A percentile compares a stretch with the other conserved stretches of the same genome.
Conservation (phyloP, 2,797 vertebrate genomes). For the Bradypodion ventrale region DNA sequence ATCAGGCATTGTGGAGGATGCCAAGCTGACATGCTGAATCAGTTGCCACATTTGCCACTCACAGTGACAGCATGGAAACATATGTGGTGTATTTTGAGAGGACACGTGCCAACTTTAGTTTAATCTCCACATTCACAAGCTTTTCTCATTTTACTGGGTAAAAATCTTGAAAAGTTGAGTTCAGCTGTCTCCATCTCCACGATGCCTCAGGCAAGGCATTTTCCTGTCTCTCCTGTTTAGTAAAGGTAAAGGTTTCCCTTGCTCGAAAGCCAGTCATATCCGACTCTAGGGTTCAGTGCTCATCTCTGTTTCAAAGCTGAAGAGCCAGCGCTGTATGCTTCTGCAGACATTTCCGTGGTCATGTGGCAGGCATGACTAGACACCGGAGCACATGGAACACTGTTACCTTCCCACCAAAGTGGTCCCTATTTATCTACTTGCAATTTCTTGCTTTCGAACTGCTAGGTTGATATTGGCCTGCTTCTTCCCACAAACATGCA, state of each 20-base stretch:
- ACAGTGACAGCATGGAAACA: not conserved
- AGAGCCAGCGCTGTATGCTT: no score
- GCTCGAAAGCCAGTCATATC: no score
- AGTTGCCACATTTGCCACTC: not conserved
- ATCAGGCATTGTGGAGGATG: not conserved
- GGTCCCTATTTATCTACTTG: no score
- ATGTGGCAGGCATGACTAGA: no score
- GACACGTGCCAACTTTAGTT: no score
- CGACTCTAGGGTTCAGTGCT: no score
- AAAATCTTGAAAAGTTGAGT: not conserved
- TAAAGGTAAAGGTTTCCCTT: no score
- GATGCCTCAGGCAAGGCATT: accelerated
- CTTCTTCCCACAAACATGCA: not conserved
- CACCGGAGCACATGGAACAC: no score
- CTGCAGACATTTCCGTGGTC: no score
- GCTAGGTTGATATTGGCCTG: constrained; percentile 1
- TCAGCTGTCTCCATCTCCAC: not conserved
- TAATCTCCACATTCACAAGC: not conserved
- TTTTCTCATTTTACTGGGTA: not conserved
- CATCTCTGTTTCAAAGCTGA: no score
- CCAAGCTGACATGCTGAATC: not conserved
- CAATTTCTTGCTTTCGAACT: no score
- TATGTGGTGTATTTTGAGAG: accelerated
- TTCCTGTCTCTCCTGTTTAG: not conserved
- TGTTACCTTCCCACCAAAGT: no score